Percentiles rank a stretch among this genome's conserved stretches.
Evolutionary conservation across 2,113 vertebrate genomes (phyloP).

Genomic region (Chauna torquata): DNA sequence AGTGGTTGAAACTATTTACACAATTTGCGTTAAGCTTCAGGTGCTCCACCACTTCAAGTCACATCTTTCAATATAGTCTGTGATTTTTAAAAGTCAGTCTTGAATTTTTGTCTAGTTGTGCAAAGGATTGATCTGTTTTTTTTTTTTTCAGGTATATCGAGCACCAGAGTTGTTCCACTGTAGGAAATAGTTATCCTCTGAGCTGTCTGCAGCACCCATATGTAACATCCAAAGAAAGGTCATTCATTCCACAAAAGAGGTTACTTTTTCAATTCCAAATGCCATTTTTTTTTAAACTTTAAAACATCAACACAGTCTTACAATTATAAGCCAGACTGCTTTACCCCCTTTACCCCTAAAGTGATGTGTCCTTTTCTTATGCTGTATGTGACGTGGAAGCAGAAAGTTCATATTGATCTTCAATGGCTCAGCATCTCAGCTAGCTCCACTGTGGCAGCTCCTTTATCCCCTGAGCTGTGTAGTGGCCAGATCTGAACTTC

Average conservation of each 20-base stretch:
- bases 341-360: neutral
- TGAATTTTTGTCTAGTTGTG: neutral
- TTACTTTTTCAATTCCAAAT: neutral
- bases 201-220: neutral
- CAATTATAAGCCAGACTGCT: neutral
- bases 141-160: neutral
- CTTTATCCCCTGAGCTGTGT: neutral
- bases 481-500: neutral
- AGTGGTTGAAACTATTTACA: neutral
- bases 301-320: neutral
- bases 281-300: neutral
- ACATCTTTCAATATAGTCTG: neutral
- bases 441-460: neutral
- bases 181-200: neutral
- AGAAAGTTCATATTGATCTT: neutral
- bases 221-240: neutral
- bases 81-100: neutral
- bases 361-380: neutral
- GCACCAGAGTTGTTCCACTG: neutral
- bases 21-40: neutral
- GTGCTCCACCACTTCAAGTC: neutral
- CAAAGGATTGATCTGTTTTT: neutral
- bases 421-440: neutral
- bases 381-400: neutral
- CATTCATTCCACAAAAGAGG: neutral